Evolutionary conservation across 1,140 invertebrate species (phyloP).

Genomic region (Sycophila sp.): DNA sequence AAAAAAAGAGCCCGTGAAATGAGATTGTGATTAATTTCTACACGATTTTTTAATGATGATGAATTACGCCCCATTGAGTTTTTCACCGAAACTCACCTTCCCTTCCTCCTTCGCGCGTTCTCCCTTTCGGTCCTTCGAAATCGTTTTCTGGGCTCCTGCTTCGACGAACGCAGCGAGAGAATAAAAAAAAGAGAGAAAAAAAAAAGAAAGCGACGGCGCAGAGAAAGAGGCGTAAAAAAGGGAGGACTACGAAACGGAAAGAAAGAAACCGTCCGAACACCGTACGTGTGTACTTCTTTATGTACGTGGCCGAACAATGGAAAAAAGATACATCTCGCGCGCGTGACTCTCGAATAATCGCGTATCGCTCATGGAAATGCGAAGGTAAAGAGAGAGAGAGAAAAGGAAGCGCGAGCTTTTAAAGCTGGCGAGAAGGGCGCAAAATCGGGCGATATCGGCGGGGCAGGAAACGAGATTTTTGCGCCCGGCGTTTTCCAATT

Average conservation of each 20-base stretch:
- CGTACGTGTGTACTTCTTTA: constrained; percentile 29
- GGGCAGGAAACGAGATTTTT: no score
- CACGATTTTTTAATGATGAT: constrained; percentile 39
- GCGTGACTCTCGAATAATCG: constrained; percentile 34
- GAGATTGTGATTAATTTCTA: constrained; percentile 26
- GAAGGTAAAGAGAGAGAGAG: background rate
- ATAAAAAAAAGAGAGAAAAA: background rate
- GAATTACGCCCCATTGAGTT: constrained; percentile 18
- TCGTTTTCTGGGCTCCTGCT: constrained; percentile 7
- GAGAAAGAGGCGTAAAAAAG: constrained; percentile 10
- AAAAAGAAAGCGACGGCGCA: background rate
- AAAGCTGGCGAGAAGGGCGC: background rate
- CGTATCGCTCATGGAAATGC: constrained; percentile 25
- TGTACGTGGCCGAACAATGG: constrained; percentile 32
- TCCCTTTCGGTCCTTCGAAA: background rate
- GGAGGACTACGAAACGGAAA: constrained; percentile 36
- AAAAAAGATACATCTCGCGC: constrained; percentile 35
- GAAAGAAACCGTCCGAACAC: constrained; percentile 33
- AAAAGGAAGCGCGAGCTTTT: background rate
- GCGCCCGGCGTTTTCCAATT: constrained; percentile 32
- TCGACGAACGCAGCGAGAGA: background rate
- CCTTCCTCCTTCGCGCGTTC: background rate
- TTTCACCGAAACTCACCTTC: background rate
- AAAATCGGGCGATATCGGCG: no score
- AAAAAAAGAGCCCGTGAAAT: background rate